A percentile compares a stretch with the other conserved stretches of the same genome.
These are phyloP conservation scores for Mercenaria mercenaria DNA, from an alignment of 1,140 invertebrate species.

Conservation along the genomic window DNA sequence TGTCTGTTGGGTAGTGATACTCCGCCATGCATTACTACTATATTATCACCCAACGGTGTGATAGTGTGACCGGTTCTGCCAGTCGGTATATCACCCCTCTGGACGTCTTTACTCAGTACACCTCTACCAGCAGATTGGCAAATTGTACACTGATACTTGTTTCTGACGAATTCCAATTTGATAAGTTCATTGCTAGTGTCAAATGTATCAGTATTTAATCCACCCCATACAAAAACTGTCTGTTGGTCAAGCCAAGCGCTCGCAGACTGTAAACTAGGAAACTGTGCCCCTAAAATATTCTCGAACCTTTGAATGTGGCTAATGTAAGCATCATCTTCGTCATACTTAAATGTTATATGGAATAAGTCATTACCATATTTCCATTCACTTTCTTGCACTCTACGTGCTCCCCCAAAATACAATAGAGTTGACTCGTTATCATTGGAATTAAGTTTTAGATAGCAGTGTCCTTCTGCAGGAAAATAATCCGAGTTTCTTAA, in stretches of 20 bases:
- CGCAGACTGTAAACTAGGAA: neutral
- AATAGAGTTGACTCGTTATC: neutral
- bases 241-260: neutral
- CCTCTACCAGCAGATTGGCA: neutral
- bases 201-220: neutral
- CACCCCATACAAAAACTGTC: neutral
- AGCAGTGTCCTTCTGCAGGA: slow-evolving; percentile 25
- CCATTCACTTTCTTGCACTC: neutral
- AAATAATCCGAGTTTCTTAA: slow-evolving; percentile 5
- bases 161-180: neutral
- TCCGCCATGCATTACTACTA: neutral
- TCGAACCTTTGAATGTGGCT: neutral
- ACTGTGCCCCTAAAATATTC: neutral
- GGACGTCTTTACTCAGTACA: neutral
- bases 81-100: neutral
- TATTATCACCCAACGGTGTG: neutral
- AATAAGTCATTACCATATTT: neutral
- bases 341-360: neutral
- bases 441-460: neutral
- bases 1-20: neutral
- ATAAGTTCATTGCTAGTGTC: neutral
- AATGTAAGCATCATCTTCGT: neutral
- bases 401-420: slow-evolving; percentile 1
- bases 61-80: neutral
- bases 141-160: neutral